These are phyloP conservation scores for Manacus vitellinus DNA, from an alignment of 2,113 vertebrate genomes.

Conservation along the genomic window DNA sequence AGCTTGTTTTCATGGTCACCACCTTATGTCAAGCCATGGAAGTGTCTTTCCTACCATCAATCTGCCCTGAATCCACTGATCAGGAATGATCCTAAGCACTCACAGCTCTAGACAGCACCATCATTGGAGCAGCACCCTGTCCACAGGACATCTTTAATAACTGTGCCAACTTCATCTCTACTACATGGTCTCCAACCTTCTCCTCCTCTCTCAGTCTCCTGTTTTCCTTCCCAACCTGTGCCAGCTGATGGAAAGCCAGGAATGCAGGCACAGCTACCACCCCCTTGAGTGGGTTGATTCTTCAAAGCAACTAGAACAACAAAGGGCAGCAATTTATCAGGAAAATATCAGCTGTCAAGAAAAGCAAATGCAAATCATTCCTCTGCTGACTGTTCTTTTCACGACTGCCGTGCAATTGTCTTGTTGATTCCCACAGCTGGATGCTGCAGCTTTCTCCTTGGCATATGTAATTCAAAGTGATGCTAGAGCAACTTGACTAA, in stretches of 20 bases:
- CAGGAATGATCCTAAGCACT: not conserved
- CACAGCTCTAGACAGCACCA: not conserved
- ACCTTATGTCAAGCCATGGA: not conserved
- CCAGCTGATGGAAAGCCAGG: not conserved
- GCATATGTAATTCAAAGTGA: constrained; percentile 30
- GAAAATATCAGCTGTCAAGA: constrained; percentile 65
- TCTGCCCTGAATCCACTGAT: not conserved
- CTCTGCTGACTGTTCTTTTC: constrained; percentile 52
- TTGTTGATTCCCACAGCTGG: constrained; percentile 66
- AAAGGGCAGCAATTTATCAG: constrained; percentile 67
- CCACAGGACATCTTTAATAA: not conserved
- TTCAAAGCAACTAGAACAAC: constrained; percentile 50
- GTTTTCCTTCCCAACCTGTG: not conserved
- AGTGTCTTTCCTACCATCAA: not conserved
- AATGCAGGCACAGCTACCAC: not conserved
- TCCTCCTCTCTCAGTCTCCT: not conserved
- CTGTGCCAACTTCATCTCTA: not conserved
- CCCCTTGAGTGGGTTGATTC: constrained; percentile 25
- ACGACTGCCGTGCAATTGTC: constrained; percentile 23
- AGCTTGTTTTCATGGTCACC: not conserved
- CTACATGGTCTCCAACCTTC: not conserved
- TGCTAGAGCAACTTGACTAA: constrained; percentile 45
- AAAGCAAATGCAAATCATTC: constrained; percentile 44
- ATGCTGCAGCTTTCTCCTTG: constrained; percentile 51
- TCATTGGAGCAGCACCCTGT: rapidly evolving